Conservation (phyloP, 2,888 invertebrate species). For the Halictus ligatus region DNA sequence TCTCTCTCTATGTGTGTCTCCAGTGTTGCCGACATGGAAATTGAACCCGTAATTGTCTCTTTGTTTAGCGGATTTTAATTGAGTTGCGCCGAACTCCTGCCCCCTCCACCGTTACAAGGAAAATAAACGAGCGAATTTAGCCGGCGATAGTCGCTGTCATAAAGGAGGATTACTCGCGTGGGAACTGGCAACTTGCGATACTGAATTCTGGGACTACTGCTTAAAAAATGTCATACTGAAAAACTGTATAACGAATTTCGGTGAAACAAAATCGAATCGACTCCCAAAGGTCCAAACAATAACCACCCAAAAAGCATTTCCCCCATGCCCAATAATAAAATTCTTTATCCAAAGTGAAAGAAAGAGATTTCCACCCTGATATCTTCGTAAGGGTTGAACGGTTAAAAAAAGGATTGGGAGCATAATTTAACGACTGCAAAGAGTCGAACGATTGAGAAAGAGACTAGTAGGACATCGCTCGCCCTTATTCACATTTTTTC, state of each 20-base stretch:
- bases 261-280: too few relatives aligned
- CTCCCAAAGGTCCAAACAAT: neutral
- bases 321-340: neutral
- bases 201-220: neutral
- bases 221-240: neutral
- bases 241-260: neutral
- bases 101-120: neutral
- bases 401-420: neutral
- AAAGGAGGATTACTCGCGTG: neutral
- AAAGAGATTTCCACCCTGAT: neutral
- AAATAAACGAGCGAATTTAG: neutral
- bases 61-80: constrained; percentile 15
- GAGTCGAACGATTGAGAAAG: neutral
- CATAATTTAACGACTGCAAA: neutral
- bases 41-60: constrained; percentile 8
- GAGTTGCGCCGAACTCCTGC: neutral
- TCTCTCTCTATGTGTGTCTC: neutral
- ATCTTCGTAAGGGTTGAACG: neutral
- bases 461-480: neutral
- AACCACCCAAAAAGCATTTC: neutral
- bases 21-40: constrained; percentile 4
- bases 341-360: neutral
- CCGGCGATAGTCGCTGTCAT: neutral
- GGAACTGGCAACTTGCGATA: neutral
- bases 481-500: neutral